Base-by-base conservation (phyloP, 1,140 invertebrate species). In the Chymomyza costata region DNA sequence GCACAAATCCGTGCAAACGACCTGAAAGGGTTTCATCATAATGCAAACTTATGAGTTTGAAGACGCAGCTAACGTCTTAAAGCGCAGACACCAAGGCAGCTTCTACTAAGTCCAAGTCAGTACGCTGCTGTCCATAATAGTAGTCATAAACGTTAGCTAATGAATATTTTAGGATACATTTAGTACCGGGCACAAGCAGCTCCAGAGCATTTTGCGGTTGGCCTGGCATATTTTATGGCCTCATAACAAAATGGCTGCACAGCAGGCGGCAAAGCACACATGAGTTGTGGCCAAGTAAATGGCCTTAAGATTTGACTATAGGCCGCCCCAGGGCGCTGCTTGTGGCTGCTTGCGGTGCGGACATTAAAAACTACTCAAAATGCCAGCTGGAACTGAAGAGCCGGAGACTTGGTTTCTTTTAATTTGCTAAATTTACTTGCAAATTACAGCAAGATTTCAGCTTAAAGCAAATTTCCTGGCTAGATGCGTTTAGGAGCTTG, bases 301-400 rank as follows among this genome's bases (percentile, higher is more conserved):
- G 43, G 41, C 34, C 3, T 25, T 25, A 25, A 25, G 21, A 25
- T 8, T 25, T 25, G 3, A 19, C 46, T 19, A 17, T 19, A 13
- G 28, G 25, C 30, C 16, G n/a, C n/a, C 15, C 31, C 19, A 34
- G 31, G n/a, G 38, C 41, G 43, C 55, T 32, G 55, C 40, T 21
- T 61, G 34, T 16, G 44, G 44, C 34, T 40, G 40, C 44, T 55
- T 58, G 59, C 11, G 54, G 59, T 31, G 56, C 70, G 46, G 34
- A 58, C 73, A 80, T 80, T 80, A 80, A 73, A 73, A 80, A 80
- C 68, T 73, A 80, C 74, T 80, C 73, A 73, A 80, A 80, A 58
- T 68, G 68, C 73, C 53, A 65, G 73, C 73, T 46, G 67, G 73
- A 57, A 37, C 10, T 28, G 7, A 6, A 6, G 13, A n/a, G 7